Conservation (phyloP, 2,888 invertebrate genomes). For the Corythucha ciliata region DNA sequence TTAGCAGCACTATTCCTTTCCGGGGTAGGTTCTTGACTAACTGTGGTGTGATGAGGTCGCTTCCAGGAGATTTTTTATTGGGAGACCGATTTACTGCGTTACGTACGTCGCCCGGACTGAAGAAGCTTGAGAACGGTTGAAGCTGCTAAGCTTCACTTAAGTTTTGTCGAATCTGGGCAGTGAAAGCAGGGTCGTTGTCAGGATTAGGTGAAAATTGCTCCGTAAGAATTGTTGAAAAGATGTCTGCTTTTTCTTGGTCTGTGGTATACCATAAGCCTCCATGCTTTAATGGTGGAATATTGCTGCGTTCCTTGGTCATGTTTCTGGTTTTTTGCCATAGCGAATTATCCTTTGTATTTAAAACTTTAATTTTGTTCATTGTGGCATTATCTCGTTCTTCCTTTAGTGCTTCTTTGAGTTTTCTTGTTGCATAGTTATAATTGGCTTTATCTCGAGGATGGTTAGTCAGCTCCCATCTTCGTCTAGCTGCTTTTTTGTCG, state of each 20-base stretch:
- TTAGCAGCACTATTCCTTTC: conserved; percentile 6
- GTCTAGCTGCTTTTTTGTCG: conserved; percentile 2
- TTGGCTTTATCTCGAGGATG: conserved; percentile 4
- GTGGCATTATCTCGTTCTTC: not conserved
- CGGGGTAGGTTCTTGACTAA: conserved; percentile 4
- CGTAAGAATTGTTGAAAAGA: conserved; percentile 4
- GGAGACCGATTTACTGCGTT: not conserved
- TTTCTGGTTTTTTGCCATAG: conserved; percentile 10
- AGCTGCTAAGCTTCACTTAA: not conserved
- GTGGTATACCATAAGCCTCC: not conserved
- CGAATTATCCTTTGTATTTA: conserved; percentile 1
- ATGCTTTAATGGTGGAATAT: conserved; percentile 3
- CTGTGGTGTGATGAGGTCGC: not conserved
- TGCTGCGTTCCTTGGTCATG: not conserved
- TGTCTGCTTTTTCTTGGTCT: conserved; percentile 7
- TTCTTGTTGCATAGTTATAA: conserved; percentile 6
- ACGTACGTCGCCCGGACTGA: not conserved
- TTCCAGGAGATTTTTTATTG: not conserved
- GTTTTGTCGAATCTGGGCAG: not conserved
- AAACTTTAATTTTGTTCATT: not conserved
- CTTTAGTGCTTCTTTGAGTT: conserved; percentile 5
- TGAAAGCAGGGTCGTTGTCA: not conserved
- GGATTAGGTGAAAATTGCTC: conserved; percentile 13
- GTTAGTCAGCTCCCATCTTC: conserved; percentile 7
- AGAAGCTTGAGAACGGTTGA: not conserved